A percentile compares a stretch with the other conserved stretches of the same genome.
Conservation (phyloP, 2,888 invertebrate species). For the Dryomyza anilis region DNA sequence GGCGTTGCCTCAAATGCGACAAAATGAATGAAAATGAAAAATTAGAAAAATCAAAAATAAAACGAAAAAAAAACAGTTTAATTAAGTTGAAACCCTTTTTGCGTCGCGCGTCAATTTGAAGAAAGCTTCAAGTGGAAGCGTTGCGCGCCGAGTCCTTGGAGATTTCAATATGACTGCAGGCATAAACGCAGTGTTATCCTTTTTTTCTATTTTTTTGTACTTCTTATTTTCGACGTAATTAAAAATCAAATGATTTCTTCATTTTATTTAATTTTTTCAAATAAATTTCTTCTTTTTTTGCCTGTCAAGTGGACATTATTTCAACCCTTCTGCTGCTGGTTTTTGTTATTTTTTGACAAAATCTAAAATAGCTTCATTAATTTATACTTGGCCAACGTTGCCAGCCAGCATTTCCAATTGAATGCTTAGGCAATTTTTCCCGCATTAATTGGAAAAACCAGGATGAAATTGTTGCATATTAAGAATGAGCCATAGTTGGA, state of each 20-base stretch:
- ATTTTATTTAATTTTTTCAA: not conserved
- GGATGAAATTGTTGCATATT: not conserved
- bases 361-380: constrained; percentile 37
- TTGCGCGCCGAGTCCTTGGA: constrained; percentile 35
- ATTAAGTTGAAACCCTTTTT: constrained; percentile 40
- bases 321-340: constrained; percentile 7
- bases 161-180: constrained; percentile 28
- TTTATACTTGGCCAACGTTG: constrained; percentile 16
- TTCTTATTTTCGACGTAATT: constrained; percentile 36
- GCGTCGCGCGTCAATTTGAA: constrained; percentile 15
- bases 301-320: constrained; percentile 15
- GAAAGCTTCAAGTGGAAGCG: constrained; percentile 35
- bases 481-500: constrained; percentile 1
- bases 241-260: constrained; percentile 42
- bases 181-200: constrained; percentile 14
- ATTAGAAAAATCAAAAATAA: constrained; percentile 22
- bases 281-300: not conserved
- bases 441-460: constrained; percentile 36
- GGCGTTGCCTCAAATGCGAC: constrained; percentile 5
- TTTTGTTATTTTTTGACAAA: not conserved
- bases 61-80: constrained; percentile 32
- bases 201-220: not conserved
- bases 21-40: constrained; percentile 18
- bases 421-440: constrained; percentile 35
- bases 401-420: constrained; percentile 26